phyloP scores from a whole-genome alignment of 2,888 invertebrate species.

The Aporophyla nigra region DNA sequence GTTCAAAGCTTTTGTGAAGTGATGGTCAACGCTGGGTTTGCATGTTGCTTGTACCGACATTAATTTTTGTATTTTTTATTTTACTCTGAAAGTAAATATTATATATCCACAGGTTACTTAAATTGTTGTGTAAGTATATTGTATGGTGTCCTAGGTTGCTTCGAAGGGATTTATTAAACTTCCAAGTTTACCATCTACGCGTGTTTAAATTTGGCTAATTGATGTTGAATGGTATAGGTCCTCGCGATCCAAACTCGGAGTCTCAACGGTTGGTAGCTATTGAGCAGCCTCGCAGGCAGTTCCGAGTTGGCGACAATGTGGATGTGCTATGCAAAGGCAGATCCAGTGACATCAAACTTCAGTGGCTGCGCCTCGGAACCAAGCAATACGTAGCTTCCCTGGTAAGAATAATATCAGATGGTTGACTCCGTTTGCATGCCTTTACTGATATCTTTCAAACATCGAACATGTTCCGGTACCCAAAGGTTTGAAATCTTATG shows the following conservation, averaged over 20 bases:
- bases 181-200: slow-evolving; percentile 41
- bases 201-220: slow-evolving; percentile 24
- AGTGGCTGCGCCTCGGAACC: slow-evolving; percentile 80
- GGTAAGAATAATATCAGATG: slow-evolving; percentile 72
- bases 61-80: slow-evolving; percentile 25
- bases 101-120: slow-evolving; percentile 17
- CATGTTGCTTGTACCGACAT: slow-evolving; percentile 55
- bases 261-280: slow-evolving; percentile 78
- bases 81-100: neutral
- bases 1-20: slow-evolving; percentile 40
- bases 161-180: slow-evolving; percentile 23
- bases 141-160: slow-evolving; percentile 36
- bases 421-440: neutral
- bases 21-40: slow-evolving; percentile 35
- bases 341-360: slow-evolving; percentile 69
- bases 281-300: slow-evolving; percentile 80
- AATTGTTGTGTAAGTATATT: slow-evolving; percentile 55
- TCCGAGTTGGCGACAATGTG: slow-evolving; percentile 82
- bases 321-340: slow-evolving; percentile 78
- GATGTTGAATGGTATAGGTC: slow-evolving; percentile 74
- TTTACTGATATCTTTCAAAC: neutral
- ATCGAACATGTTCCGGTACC: too few relatives aligned
- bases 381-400: slow-evolving; percentile 80
- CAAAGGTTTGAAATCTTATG: neutral
- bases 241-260: slow-evolving; percentile 58